Evolutionary conservation across 2,113 vertebrate species (phyloP).

Genomic region (Elanus axillaris): DNA sequence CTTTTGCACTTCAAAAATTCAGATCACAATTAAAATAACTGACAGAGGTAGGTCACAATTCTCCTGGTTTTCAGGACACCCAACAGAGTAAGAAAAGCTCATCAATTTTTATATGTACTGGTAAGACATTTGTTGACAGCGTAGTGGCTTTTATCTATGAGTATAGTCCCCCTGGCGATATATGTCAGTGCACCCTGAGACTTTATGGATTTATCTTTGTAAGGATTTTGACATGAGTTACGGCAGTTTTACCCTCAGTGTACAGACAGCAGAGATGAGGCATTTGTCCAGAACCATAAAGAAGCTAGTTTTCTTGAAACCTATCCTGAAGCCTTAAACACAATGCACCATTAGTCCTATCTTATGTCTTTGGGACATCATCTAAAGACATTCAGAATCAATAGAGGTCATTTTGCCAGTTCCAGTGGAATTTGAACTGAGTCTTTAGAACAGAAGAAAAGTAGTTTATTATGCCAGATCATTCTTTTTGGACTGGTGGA

Average conservation of each 20-base stretch:
- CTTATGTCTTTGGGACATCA: background rate
- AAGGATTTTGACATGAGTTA: conserved; percentile 46
- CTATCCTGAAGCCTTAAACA: background rate
- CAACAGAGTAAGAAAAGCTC: conserved; percentile 30
- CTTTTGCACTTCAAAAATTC: background rate
- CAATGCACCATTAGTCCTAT: background rate
- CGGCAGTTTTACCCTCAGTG: background rate
- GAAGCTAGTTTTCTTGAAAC: background rate
- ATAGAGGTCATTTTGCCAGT: background rate
- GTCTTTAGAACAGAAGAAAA: background rate
- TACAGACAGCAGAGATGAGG: background rate
- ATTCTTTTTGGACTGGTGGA: background rate
- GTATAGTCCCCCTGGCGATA: background rate
- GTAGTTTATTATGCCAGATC: background rate
- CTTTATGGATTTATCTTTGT: conserved; percentile 54
- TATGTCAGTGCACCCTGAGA: conserved; percentile 24
- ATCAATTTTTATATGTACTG: conserved; percentile 19
- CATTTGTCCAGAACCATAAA: background rate
- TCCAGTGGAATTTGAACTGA: background rate
- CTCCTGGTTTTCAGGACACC: background rate
- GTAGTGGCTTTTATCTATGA: conserved; percentile 44
- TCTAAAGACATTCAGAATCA: background rate
- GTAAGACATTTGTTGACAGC: conserved; percentile 39
- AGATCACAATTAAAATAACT: conserved; percentile 21
- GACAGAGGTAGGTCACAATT: background rate